Base-by-base conservation (phyloP, 2,797 vertebrate species). In the Hapalemur alaotrensis region DNA sequence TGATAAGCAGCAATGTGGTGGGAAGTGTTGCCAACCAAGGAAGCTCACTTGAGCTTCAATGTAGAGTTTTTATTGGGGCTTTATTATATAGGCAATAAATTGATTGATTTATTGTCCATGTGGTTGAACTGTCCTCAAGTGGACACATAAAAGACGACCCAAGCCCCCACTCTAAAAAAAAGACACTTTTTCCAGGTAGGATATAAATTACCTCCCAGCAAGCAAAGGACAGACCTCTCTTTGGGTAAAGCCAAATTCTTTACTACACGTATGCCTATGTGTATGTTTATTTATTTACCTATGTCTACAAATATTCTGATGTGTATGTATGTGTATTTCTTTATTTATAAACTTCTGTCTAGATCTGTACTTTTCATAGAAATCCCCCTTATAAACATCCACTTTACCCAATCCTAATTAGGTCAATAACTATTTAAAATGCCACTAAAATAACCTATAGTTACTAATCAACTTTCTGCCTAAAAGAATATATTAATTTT, bases 401-500 rank as follows among this genome's bases (percentile, higher is more conserved):
- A 94, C 28, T 59, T 87, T 69, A 75, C 13, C 30, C 7, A 88
- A 81, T 41, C 61, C 59, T 54, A 30, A 38, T 46, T 70, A 80
- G 38, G 8, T 57, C 65, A 84, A 72, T 57, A 88, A 63, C 41
- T 38, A 87, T 38, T 72, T 35, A 54, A 87, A 73, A 88, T 20
- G 15, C 46, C 28, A 81, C 54, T 73, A 52, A 70, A 70, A 65
- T 65, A 93, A 72, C 43, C 65, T 79, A 35, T 50, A 50, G 17
- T 54, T 63, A 76, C 35, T 38, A 83, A 89, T 23, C 57, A 75
- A 17, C 41, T 46, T 63, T 50, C 57, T 87, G 46, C 41, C 54
- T 79, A 80, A 79, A 79, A 78, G 61, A 95, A 65, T 75, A 76
- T 61, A 57, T 69, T 89, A 57, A 91, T 59, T 63, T 91, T 79